Conservation (phyloP, 2,797 vertebrate species). For the Brotula barbata region DNA sequence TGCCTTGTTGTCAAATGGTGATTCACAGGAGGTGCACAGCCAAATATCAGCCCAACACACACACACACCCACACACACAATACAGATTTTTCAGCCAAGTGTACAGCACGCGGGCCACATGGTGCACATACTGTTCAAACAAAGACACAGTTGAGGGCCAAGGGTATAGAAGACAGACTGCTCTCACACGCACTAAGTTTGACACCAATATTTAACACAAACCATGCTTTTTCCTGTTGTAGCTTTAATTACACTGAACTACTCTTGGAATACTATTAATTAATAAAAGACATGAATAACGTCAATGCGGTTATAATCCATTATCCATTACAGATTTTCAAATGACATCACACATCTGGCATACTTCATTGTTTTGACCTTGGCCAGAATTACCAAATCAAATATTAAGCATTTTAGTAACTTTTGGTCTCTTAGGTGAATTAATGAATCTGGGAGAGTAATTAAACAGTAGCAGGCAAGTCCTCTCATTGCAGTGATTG, state of each 20-base stretch:
- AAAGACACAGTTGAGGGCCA: conserved; percentile 45
- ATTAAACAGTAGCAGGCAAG: not conserved
- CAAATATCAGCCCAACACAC: conserved; percentile 51
- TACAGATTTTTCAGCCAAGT: conserved; percentile 48
- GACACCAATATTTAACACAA: conserved; percentile 22
- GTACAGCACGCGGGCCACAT: conserved; percentile 63
- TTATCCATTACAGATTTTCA: not conserved
- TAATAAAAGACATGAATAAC: no score
- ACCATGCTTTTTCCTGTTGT: no score
- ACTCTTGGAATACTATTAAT: not conserved
- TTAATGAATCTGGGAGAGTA: not conserved
- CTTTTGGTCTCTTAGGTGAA: no score
- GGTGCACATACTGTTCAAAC: conserved; percentile 55
- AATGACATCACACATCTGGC: not conserved
- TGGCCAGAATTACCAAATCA: not conserved
- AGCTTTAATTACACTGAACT: conserved; percentile 14
- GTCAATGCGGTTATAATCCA: no score
- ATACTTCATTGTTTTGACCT: no score
- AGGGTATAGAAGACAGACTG: conserved; percentile 33
- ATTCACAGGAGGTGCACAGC: conserved; percentile 65
- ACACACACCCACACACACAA: conserved; percentile 30
- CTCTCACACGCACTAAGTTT: not conserved
- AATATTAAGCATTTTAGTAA: no score
- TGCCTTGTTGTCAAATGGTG: conserved; percentile 66
- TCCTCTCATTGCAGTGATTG: no score